These are phyloP conservation scores for Acrobasis consociella DNA, from an alignment of 2,888 invertebrate species.

Conservation along the genomic window DNA sequence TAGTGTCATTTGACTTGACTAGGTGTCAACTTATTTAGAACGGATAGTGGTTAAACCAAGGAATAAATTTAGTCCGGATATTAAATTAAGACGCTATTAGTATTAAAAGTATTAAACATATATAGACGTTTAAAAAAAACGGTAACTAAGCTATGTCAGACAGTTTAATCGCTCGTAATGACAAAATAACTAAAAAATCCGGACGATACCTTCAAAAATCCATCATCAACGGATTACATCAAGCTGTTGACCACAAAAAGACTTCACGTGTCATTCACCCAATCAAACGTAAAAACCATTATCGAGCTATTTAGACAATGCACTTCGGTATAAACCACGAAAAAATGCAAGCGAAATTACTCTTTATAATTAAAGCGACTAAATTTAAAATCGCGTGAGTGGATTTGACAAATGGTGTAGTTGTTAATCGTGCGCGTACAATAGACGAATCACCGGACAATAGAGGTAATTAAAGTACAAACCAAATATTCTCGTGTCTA, in stretches of 20 bases:
- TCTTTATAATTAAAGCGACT: background rate
- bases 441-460: conserved; percentile 60
- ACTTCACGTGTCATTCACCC: conserved; percentile 25
- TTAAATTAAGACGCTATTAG: too few relatives aligned
- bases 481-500: conserved; percentile 75
- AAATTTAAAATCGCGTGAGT: conserved; percentile 9
- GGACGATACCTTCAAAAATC: background rate
- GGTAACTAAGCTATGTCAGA: background rate
- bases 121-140: too few relatives aligned
- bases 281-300: conserved; percentile 31
- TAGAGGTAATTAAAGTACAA: conserved; percentile 78
- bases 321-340: conserved; percentile 35
- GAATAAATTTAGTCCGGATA: too few relatives aligned
- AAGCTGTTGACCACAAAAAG: conserved; percentile 19
- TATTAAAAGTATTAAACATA: too few relatives aligned
- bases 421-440: conserved; percentile 33
- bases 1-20: too few relatives aligned
- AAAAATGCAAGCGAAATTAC: conserved; percentile 42
- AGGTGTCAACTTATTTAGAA: too few relatives aligned
- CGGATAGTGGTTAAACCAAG: too few relatives aligned
- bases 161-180: background rate
- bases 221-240: conserved; percentile 11
- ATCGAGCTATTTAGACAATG: conserved; percentile 37
- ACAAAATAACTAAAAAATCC: background rate
- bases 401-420: conserved; percentile 13